Percentiles rank a stretch among this genome's conserved stretches.
These are phyloP conservation scores for Aspidapion aeneum DNA, from an alignment of 2,888 invertebrate species.

Conservation along the genomic window DNA sequence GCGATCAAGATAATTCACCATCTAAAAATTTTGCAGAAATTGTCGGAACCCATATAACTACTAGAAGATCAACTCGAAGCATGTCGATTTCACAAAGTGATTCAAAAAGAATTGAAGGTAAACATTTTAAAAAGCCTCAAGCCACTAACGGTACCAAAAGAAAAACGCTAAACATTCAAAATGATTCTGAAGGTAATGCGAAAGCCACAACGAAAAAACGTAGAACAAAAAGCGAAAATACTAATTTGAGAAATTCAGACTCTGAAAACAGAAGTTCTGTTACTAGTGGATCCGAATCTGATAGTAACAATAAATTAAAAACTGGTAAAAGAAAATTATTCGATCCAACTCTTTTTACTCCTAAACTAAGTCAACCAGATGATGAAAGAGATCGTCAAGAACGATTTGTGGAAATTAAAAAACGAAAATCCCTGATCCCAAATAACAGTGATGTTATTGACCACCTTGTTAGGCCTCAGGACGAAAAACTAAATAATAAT, in stretches of 20 bases:
- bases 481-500: neutral
- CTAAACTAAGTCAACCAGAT: conserved; percentile 2
- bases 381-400: conserved; percentile 30
- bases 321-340: conserved; percentile 28
- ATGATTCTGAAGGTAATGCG: neutral
- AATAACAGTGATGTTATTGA: neutral
- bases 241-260: neutral
- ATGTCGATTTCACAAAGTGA: neutral
- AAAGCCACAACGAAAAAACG: neutral
- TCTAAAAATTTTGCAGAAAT: neutral
- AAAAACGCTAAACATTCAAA: neutral
- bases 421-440: conserved; percentile 12
- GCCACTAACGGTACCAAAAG: neutral
- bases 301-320: conserved; percentile 1
- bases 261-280: neutral
- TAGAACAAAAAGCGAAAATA: neutral
- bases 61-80: neutral
- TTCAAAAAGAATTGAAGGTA: neutral
- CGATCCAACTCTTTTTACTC: conserved; percentile 27
- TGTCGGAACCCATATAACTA: neutral
- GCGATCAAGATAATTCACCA: neutral
- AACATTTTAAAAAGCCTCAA: neutral
- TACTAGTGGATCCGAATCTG: conserved; percentile 3
- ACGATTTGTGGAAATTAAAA: conserved; percentile 19
- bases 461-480: neutral